These are phyloP conservation scores for Nematolebias whitei DNA, from an alignment of 2,113 vertebrate species.

Conservation along the genomic window DNA sequence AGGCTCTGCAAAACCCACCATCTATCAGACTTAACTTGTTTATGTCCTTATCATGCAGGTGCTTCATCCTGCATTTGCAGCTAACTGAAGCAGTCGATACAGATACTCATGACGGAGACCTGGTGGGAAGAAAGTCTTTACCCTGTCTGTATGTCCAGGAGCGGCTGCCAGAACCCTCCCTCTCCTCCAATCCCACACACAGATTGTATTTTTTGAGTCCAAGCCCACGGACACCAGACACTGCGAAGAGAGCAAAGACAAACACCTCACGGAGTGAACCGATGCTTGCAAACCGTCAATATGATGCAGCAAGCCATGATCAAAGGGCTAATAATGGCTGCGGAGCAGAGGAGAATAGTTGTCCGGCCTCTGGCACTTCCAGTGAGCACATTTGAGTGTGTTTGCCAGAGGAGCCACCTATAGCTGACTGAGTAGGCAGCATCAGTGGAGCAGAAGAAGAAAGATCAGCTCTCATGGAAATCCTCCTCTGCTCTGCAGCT, in stretches of 20 bases:
- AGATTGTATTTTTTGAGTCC: conserved; percentile 98
- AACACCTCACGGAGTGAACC: conserved; percentile 38
- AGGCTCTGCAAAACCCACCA: conserved; percentile 48
- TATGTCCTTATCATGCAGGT: conserved; percentile 36
- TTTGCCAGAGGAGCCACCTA: conserved; percentile 69
- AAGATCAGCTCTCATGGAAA: conserved; percentile 61
- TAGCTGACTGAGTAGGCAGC: conserved; percentile 69
- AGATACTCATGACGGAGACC: conserved; percentile 37
- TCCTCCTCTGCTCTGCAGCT: conserved; percentile 40
- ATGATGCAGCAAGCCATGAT: conserved; percentile 38
- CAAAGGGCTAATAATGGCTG: conserved; percentile 59
- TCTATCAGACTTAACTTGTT: conserved; percentile 70
- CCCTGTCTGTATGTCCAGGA: conserved; percentile 97
- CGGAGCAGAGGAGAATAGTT: conserved; percentile 67
- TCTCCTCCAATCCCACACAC: conserved; percentile 98
- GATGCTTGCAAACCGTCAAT: conserved; percentile 40
- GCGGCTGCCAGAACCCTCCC: conserved; percentile 93
- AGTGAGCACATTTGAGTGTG: conserved; percentile 63
- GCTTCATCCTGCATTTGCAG: conserved; percentile 38
- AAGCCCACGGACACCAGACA: conserved; percentile 97
- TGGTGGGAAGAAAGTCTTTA: conserved; percentile 70
- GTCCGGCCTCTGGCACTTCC: conserved; percentile 68
- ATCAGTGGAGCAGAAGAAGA: conserved; percentile 64
- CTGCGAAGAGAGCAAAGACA: conserved; percentile 77
- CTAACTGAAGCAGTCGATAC: conserved; percentile 56